phyloP scores from a whole-genome alignment of 2,113 vertebrate species.

The Clupea harengus region DNA sequence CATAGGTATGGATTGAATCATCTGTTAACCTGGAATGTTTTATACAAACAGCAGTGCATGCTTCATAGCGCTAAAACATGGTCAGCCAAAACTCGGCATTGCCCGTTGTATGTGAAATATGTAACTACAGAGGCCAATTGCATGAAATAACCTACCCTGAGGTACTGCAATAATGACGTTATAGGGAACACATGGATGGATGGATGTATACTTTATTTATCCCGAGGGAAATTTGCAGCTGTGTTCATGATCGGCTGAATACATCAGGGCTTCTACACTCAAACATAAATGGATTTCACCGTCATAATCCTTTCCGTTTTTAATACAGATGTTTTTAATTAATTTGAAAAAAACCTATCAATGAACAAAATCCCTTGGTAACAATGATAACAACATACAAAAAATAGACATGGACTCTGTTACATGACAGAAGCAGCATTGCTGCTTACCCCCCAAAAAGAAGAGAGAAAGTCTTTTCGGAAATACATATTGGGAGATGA shows the following conservation, averaged over 20 bases:
- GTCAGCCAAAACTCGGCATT: neutral
- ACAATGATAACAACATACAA: neutral
- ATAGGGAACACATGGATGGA: neutral
- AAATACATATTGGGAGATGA: neutral
- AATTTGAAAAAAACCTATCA: neutral
- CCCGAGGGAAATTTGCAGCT: no score
- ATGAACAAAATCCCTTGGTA: neutral
- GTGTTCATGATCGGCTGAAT: no score
- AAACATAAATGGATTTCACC: slow-evolving; percentile 59
- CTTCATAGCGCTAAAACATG: neutral
- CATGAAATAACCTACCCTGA: neutral
- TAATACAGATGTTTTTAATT: neutral
- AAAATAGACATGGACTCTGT: neutral
- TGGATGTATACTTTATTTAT: no score
- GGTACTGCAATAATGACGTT: neutral
- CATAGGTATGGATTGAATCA: slow-evolving; percentile 8
- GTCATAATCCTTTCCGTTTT: slow-evolving; percentile 50
- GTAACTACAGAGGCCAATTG: neutral
- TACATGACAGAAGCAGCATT: neutral
- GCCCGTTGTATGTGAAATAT: neutral
- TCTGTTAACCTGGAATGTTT: neutral
- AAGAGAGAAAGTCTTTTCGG: neutral
- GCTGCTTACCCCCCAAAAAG: neutral
- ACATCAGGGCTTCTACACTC: no score
- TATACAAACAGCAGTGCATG: neutral